A percentile compares a stretch with the other conserved stretches of the same genome.
Conservation (phyloP, 2,888 invertebrate species). For the Psococerastis gibbosa region DNA sequence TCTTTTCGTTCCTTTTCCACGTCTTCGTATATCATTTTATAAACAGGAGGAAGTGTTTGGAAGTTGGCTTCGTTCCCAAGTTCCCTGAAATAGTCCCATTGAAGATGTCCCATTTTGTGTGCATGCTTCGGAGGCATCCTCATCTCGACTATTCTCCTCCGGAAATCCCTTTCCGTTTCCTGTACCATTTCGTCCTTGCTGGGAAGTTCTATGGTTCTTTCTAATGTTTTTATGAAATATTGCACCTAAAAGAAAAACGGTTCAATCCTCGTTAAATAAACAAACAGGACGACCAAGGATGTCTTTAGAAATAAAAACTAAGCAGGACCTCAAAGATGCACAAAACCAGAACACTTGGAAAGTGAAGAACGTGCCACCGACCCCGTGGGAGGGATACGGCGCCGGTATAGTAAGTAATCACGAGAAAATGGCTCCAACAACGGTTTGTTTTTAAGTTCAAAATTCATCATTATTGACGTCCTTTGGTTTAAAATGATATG, state of each 20-base stretch:
- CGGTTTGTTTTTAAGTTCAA: no score
- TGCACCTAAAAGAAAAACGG: neutral
- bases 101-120: slow-evolving; percentile 22
- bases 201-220: neutral
- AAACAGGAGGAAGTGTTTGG: slow-evolving; percentile 21
- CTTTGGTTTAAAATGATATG: no score
- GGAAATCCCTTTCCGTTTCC: slow-evolving; percentile 12
- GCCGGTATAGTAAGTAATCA: neutral
- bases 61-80: slow-evolving; percentile 22
- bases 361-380: no score
- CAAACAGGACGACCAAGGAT: no score
- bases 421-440: no score
- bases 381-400: neutral
- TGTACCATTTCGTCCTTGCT: slow-evolving; percentile 13
- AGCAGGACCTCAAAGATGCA: no score
- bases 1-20: slow-evolving; percentile 9
- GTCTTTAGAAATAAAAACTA: no score
- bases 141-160: slow-evolving; percentile 16
- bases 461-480: no score
- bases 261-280: no score
- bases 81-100: slow-evolving; percentile 25
- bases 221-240: slow-evolving; percentile 7
- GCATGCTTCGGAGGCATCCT: slow-evolving; percentile 23
- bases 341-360: no score
- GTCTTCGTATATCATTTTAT: slow-evolving; percentile 6